Base-by-base conservation (phyloP, 2,888 invertebrate species). In the Drosophila recens region DNA sequence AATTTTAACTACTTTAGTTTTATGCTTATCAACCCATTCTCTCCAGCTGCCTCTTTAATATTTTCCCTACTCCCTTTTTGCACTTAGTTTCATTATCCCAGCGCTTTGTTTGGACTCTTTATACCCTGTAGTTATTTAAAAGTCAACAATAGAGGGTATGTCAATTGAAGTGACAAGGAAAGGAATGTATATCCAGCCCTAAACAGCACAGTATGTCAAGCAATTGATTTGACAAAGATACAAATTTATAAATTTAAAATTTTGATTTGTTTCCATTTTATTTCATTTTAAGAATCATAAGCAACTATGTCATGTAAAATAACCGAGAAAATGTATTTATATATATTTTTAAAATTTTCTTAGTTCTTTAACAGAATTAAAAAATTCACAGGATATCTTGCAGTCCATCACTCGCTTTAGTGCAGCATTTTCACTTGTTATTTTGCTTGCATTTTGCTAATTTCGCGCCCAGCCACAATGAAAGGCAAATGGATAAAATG, bases 1-100 rank as follows among this genome's bases (percentile, higher is more conserved):
- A 84, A 87, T 84, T 87, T 84, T 87, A 83, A 83, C 87, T 85
- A 86, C 88, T 82, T 88, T 88, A 83, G 76, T 82, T 87, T 87
- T 76, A 72, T 76, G 76, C 79, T 75, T 45, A 43, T 49, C 51
- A 15, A 3, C 30, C 23, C 43, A 11, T 36, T 20, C 45, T 0
- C 56, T 36, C 3, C 30, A 33, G 2, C 11, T 17, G 0, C 6
- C 27, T 6, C 10, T 27, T 40, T 15, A 11, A 17, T 40, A 17
- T 34, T 9, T n/a, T 3, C 43, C 54, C 45, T 9, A 33, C 23
- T 57, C 57, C 49, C 33, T 75, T 66, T 53, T 66, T 72, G 88
- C 88, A 85, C 88, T 84, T 85, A 79, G 86, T 73, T 75, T 69
- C 71, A 85, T 82, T 86, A 86, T 85, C 73, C 73, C 38, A 53